Evolutionary conservation across 2,113 vertebrate genomes (phyloP).

Genomic region (Chaenogobius annularis): DNA sequence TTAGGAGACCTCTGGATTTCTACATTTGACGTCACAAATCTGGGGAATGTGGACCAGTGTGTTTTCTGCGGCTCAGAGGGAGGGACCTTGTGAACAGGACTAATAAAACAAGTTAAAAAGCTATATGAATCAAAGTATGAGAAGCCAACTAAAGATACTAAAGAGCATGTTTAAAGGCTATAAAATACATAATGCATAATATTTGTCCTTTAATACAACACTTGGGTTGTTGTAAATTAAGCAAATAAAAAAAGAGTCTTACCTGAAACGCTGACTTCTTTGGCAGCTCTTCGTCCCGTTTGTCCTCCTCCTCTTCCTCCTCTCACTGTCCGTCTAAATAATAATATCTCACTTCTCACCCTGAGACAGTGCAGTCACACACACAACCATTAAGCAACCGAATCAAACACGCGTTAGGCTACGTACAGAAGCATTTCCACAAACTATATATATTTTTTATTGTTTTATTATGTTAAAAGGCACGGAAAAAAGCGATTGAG

Average conservation of each 20-base stretch:
- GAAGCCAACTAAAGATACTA: too few relatives aligned
- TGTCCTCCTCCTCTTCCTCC: conserved; percentile 90
- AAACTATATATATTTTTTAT: neutral
- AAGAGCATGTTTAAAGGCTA: too few relatives aligned
- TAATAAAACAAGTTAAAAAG: too few relatives aligned
- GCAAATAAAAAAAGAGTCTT: neutral
- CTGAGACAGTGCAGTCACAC: conserved; percentile 74
- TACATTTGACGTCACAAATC: too few relatives aligned
- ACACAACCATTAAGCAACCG: neutral
- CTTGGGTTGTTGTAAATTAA: neutral
- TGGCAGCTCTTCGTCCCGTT: conserved; percentile 87
- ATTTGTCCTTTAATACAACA: too few relatives aligned
- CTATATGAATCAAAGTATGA: too few relatives aligned
- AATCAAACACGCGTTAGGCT: too few relatives aligned
- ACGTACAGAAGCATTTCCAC: neutral
- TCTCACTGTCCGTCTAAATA: conserved; percentile 99
- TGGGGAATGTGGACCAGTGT: too few relatives aligned
- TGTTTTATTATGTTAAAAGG: neutral
- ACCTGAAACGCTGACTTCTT: conserved; percentile 96
- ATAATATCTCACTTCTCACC: conserved; percentile 99
- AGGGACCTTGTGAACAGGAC: too few relatives aligned
- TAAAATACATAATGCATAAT: too few relatives aligned
- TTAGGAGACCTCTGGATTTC: too few relatives aligned
- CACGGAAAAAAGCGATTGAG: neutral
- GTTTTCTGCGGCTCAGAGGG: too few relatives aligned